These are phyloP conservation scores for Drepanosiphum platanoidis DNA, from an alignment of 2,888 invertebrate species.

Conservation along the genomic window DNA sequence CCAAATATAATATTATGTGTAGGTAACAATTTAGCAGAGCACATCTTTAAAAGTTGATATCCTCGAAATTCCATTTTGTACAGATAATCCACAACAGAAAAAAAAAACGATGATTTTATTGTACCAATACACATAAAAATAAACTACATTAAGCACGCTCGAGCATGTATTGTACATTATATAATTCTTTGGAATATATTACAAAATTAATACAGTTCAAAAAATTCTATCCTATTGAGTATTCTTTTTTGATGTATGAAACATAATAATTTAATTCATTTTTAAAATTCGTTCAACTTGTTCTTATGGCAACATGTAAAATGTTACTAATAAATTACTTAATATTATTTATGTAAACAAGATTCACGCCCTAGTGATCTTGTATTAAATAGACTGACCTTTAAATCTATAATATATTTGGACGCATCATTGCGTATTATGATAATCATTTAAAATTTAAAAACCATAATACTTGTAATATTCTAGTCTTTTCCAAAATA, in stretches of 20 bases:
- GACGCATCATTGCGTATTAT: too few species aligned
- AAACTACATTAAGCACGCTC: not conserved
- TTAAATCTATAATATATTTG: too few species aligned
- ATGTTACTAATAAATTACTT: not conserved
- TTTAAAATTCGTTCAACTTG: not conserved
- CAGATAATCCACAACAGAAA: not conserved
- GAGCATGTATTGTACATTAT: not conserved
- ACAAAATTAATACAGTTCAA: not conserved
- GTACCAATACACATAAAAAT: not conserved
- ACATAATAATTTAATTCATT: not conserved
- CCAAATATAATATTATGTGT: not conserved
- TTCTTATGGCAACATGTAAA: not conserved
- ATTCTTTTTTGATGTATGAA: not conserved
- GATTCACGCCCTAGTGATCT: too few species aligned
- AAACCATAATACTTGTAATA: too few species aligned
- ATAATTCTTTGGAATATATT: not conserved
- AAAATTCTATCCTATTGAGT: not conserved
- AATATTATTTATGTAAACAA: not conserved
- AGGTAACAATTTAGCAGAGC: not conserved
- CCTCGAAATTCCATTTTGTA: constrained; percentile 15
- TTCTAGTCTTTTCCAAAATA: too few species aligned
- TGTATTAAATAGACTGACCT: too few species aligned
- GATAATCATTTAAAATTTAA: too few species aligned
- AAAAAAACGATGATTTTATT: not conserved
- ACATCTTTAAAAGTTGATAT: constrained; percentile 33